phyloP scores from a whole-genome alignment of 2,113 vertebrate genomes.

The Oreochromis niloticus region DNA sequence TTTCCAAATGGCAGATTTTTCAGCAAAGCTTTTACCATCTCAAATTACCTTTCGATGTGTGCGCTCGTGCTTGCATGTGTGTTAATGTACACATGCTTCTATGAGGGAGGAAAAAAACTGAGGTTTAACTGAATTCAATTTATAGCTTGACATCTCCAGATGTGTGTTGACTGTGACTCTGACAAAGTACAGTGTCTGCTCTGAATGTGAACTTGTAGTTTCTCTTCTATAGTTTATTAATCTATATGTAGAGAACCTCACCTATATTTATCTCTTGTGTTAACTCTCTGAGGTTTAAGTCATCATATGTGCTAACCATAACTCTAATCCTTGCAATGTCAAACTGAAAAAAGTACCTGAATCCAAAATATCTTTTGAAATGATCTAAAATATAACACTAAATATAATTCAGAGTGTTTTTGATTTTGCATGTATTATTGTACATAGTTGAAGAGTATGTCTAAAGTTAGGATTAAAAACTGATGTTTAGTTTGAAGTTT shows the following conservation, averaged over 20 bases:
- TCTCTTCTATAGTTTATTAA: conserved; percentile 14
- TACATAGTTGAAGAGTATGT: not conserved
- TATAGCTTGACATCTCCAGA: conserved; percentile 24
- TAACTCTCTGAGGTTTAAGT: not conserved
- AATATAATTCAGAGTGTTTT: not conserved
- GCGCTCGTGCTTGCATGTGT: not conserved
- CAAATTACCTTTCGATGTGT: not conserved
- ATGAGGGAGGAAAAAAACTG: not conserved
- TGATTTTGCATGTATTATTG: not conserved
- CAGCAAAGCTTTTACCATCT: conserved; percentile 18
- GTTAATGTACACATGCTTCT: not conserved
- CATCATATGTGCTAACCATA: not conserved
- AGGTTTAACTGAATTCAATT: conserved; percentile 47
- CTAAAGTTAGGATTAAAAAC: not conserved
- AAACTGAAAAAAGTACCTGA: not conserved
- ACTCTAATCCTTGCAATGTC: not conserved
- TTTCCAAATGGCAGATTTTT: conserved; percentile 38
- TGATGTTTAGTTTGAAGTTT: not conserved
- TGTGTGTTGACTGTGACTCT: conserved; percentile 1
- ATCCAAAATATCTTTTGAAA: not conserved
- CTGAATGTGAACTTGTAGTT: conserved; percentile 23
- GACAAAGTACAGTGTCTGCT: not conserved
- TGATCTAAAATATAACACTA: not conserved
- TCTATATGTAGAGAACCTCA: not conserved
- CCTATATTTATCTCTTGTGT: not conserved